Evolutionary conservation across 1,140 invertebrate species (phyloP).

Genomic region (Cryptotermes secundus): DNA sequence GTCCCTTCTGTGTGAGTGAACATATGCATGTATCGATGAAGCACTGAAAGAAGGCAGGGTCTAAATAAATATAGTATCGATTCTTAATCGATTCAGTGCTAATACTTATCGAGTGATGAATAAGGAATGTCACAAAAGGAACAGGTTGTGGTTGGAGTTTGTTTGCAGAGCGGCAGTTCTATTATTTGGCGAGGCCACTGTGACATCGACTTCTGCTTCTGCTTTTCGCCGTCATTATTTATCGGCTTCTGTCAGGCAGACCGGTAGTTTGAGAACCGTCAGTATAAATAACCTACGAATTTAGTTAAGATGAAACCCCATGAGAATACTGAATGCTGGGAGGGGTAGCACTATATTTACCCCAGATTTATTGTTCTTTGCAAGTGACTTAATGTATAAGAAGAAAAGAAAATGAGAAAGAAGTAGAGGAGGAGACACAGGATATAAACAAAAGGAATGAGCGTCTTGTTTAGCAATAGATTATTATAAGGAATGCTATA

Average conservation of each 20-base stretch:
- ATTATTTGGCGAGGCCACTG: neutral
- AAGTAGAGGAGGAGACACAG: neutral
- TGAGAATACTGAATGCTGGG: neutral
- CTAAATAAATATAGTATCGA: too few species aligned
- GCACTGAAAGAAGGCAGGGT: too few species aligned
- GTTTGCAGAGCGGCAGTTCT: neutral
- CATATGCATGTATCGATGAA: too few species aligned
- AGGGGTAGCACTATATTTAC: neutral
- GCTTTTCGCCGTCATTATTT: neutral
- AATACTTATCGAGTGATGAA: too few species aligned
- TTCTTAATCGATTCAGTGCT: too few species aligned
- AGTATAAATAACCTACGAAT: conserved; percentile 4
- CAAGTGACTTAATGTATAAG: neutral
- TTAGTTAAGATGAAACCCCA: conserved; percentile 15
- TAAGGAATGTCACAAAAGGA: too few species aligned
- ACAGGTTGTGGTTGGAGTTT: too few species aligned
- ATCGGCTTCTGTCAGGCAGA: neutral
- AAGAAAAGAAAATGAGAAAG: neutral
- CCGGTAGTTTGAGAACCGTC: neutral
- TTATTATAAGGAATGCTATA: neutral
- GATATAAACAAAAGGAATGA: neutral
- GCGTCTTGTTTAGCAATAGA: neutral
- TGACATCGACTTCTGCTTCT: neutral
- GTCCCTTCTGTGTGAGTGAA: too few species aligned
- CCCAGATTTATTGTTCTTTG: neutral